Percentiles rank a stretch among this genome's conserved stretches.
phyloP scores from a whole-genome alignment of 2,797 vertebrate species.

The Lithobates pipiens region DNA sequence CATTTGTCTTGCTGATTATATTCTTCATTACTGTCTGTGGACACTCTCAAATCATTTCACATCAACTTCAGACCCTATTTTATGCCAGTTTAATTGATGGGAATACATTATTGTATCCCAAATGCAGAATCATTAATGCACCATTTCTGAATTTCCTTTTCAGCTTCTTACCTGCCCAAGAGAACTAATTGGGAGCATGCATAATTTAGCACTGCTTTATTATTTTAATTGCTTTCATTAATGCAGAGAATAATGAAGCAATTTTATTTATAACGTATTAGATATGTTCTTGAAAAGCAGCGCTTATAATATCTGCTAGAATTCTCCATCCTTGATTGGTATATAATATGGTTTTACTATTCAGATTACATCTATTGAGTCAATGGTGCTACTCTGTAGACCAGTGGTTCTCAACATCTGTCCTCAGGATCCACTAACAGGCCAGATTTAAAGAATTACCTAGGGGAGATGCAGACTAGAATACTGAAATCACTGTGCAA shows the following conservation, averaged over 20 bases:
- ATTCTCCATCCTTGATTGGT: too few relatives aligned
- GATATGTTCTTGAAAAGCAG: neutral
- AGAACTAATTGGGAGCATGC: neutral
- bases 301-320: neutral
- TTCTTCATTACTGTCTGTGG: neutral
- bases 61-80: neutral
- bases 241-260: neutral
- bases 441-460: too few relatives aligned
- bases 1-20: neutral
- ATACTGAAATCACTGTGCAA: too few relatives aligned
- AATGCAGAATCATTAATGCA: conserved; percentile 4
- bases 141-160: neutral
- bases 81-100: neutral
- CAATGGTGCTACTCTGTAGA: too few relatives aligned
- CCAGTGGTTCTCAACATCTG: too few relatives aligned
- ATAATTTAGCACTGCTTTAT: neutral
- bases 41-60: neutral
- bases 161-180: neutral
- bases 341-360: too few relatives aligned
- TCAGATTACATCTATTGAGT: too few relatives aligned
- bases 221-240: neutral
- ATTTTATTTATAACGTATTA: neutral
- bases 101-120: neutral
- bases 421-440: too few relatives aligned
- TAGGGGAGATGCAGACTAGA: too few relatives aligned